Evolutionary conservation across 2,888 invertebrate species (phyloP).

Genomic region (Drosophila peninsularis): DNA sequence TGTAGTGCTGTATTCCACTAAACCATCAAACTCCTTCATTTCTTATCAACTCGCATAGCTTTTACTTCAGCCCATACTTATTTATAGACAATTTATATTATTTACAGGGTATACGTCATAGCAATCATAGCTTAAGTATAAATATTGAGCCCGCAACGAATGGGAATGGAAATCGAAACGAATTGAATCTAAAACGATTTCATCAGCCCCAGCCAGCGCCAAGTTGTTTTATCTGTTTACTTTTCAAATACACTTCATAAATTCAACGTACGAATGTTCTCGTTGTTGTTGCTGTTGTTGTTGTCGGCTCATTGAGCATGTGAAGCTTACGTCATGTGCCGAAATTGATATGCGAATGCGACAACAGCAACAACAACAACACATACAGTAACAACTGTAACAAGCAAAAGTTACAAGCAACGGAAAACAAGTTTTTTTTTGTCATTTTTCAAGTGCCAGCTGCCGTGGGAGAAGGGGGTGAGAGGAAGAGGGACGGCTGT

Average conservation of each 20-base stretch:
- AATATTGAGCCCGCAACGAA: constrained; percentile 15
- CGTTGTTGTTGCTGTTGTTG: constrained; percentile 33
- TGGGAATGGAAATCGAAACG: constrained; percentile 29
- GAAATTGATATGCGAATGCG: constrained; percentile 74
- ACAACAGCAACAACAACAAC: constrained; percentile 38
- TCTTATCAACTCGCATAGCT: not conserved
- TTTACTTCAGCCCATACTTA: not conserved
- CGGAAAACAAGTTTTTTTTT: constrained; percentile 49
- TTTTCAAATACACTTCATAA: constrained; percentile 55
- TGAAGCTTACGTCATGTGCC: constrained; percentile 79
- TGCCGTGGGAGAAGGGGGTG: not conserved
- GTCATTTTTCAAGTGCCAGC: constrained; percentile 11
- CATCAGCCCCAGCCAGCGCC: constrained; percentile 29
- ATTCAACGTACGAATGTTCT: constrained; percentile 30
- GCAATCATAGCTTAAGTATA: not conserved
- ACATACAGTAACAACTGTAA: constrained; percentile 41
- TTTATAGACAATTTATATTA: constrained; percentile 4
- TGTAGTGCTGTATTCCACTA: not conserved
- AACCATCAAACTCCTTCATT: not conserved
- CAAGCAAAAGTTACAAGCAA: constrained; percentile 42
- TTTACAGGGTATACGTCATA: constrained; percentile 13
- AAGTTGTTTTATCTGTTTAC: constrained; percentile 54
- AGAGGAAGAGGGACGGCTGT: constrained; percentile 6
- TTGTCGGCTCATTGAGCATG: constrained; percentile 64
- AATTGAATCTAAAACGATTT: constrained; percentile 27